Base-by-base conservation (phyloP, 1,140 invertebrate genomes). In the Nomia melanderi region DNA sequence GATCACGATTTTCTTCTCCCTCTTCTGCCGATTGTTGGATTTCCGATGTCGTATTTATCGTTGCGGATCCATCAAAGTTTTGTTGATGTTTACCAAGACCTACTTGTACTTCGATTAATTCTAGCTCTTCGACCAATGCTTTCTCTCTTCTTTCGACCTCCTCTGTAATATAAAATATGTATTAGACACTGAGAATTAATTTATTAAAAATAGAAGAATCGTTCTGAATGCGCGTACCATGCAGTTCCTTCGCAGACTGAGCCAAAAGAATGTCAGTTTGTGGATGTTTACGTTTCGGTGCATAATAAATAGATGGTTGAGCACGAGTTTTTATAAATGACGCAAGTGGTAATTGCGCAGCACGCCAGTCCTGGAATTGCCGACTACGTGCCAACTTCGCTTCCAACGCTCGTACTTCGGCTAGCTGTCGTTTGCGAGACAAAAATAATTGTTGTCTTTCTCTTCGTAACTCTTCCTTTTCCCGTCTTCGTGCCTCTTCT, bases 321-420 rank as follows among this genome's bases (percentile, higher is more conserved):
- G 96, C 92, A 90, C 96, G 96, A 1, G 98, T 98, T 88, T 95
- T 94, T 83, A 99, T 98, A 87, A 97, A 98, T 89, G 96, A 95
- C 27, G 94, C 93, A 29, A 98, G 93, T 41, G 95, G 94, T 81
- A 94, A 94, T 72, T 97, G 96, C 56, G 96, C 95, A 14, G 93
- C 93, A 88, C 98, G 97, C 96, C 98, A 99, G 70, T 95, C 94
- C 83, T 98, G 95, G 90, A 97, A 97, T 90, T 98, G 96, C 85
- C 96, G 95, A 75, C 98, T 95, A 33, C 97, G 93, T 17, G 95
- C 95, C 94, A 99, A 96, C 93, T 99, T 99, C 57, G 95, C 94
- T 91, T 99, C 98, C n/a, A 99, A 92, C 56, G 95, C 95, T 86
- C 95, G 95, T 57, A 99, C 97, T 91, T 98, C 96, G 1, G 96